phyloP scores from a whole-genome alignment of 2,888 invertebrate species.

The Scaptomyza reducta region DNA sequence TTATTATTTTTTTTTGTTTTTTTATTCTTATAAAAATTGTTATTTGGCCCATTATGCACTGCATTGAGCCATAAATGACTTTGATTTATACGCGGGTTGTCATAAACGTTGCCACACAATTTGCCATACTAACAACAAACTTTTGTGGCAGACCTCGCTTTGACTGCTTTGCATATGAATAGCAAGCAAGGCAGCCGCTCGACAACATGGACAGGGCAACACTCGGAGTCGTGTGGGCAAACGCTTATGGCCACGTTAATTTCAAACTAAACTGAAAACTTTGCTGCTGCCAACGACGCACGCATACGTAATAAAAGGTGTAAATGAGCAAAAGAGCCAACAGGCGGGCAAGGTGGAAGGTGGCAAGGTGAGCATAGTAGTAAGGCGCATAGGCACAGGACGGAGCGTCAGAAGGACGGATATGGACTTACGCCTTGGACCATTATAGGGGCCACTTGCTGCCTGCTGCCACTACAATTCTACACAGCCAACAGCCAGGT shows the following conservation, averaged over 20 bases:
- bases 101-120: slow-evolving; percentile 1
- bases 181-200: slow-evolving; percentile 53
- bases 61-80: slow-evolving; percentile 70
- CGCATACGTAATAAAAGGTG: slow-evolving; percentile 79
- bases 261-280: slow-evolving; percentile 79
- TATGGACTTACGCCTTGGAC: slow-evolving; percentile 77
- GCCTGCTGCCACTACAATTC: slow-evolving; percentile 53
- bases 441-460: slow-evolving; percentile 75
- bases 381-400: slow-evolving; percentile 49
- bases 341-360: slow-evolving; percentile 12
- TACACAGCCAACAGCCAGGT: slow-evolving; percentile 16
- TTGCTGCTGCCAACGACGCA: slow-evolving; percentile 71
- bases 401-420: slow-evolving; percentile 41
- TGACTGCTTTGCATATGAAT: slow-evolving; percentile 77
- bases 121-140: slow-evolving; percentile 7
- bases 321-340: slow-evolving; percentile 78
- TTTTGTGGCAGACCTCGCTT: slow-evolving; percentile 49
- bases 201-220: slow-evolving; percentile 14
- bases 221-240: slow-evolving; percentile 50
- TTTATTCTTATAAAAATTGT: background rate
- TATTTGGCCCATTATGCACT: slow-evolving; percentile 42
- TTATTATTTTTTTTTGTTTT: background rate
- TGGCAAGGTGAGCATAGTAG: slow-evolving; percentile 12
- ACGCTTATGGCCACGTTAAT: slow-evolving; percentile 77
- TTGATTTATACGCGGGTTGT: slow-evolving; percentile 53